phyloP scores from a whole-genome alignment of 2,113 vertebrate species.

The Capricornis sumatraensis region DNA sequence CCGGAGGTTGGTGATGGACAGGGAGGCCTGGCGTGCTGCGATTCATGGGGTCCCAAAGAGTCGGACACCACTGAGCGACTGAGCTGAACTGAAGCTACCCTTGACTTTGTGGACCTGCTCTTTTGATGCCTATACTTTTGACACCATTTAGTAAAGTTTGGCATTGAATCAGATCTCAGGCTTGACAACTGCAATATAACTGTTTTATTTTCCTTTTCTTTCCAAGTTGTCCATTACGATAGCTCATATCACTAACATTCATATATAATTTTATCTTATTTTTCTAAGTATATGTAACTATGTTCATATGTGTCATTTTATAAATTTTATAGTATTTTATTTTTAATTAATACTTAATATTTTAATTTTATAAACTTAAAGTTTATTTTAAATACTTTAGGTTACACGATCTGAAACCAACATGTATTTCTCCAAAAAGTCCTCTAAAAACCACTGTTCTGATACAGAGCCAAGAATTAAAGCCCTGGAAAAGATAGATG shows the following conservation, averaged over 20 bases:
- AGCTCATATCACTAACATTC: background rate
- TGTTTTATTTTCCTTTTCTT: background rate
- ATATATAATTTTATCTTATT: background rate
- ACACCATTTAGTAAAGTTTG: background rate
- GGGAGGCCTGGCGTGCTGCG: rapidly evolving
- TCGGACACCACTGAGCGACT: too few relatives aligned
- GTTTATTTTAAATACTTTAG: background rate
- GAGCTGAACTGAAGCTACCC: background rate
- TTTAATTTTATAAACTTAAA: background rate
- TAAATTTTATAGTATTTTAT: background rate
- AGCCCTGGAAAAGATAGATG: background rate
- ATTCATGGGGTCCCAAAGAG: too few relatives aligned
- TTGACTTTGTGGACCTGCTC: background rate
- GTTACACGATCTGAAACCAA: background rate
- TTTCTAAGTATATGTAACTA: background rate
- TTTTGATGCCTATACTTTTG: background rate
- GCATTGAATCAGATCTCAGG: background rate
- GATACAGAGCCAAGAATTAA: background rate
- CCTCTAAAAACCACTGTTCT: background rate
- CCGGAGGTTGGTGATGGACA: too few relatives aligned
- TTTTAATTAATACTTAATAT: too few relatives aligned
- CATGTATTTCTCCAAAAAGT: background rate
- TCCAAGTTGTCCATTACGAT: background rate
- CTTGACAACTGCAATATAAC: background rate
- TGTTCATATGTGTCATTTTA: background rate